Conservation (phyloP, 2,888 invertebrate genomes). For the Chloroclystis v-ata region DNA sequence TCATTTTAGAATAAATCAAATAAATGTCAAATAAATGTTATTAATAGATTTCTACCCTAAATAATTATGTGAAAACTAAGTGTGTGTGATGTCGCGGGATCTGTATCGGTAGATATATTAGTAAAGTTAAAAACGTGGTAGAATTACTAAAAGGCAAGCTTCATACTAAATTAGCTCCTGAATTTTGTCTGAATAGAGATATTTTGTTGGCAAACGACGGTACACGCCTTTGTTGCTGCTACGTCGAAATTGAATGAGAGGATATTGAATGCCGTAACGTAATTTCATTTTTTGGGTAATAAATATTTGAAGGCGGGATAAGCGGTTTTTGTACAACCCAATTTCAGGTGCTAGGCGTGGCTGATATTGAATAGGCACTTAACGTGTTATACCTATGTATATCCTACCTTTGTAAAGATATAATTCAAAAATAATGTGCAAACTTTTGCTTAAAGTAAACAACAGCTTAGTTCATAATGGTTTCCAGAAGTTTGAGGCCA, state of each 20-base stretch:
- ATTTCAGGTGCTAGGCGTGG: conserved; percentile 1
- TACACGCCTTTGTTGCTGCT: conserved; percentile 17
- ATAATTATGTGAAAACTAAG: too few relatives aligned
- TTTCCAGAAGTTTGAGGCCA: too few relatives aligned
- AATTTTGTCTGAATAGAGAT: conserved; percentile 11
- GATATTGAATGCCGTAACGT: conserved; percentile 9
- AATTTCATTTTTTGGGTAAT: conserved; percentile 10
- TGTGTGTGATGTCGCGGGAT: too few relatives aligned
- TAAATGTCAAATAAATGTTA: too few relatives aligned
- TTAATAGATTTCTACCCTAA: too few relatives aligned
- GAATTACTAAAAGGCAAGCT: too few relatives aligned
- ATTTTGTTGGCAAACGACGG: conserved; percentile 26
- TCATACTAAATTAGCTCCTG: conserved; percentile 12
- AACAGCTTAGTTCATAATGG: too few relatives aligned
- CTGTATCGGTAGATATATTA: too few relatives aligned
- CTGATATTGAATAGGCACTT: too few relatives aligned
- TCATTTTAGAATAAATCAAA: too few relatives aligned
- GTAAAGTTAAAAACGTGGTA: too few relatives aligned
- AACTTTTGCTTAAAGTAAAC: background rate
- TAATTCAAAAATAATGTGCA: background rate
- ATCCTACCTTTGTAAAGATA: background rate
- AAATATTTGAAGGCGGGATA: conserved; percentile 12
- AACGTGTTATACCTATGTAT: too few relatives aligned
- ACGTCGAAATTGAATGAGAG: conserved; percentile 16
- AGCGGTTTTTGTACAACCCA: conserved; percentile 1